Base-by-base conservation (phyloP, 2,113 vertebrate species). In the Notothenia rossii region DNA sequence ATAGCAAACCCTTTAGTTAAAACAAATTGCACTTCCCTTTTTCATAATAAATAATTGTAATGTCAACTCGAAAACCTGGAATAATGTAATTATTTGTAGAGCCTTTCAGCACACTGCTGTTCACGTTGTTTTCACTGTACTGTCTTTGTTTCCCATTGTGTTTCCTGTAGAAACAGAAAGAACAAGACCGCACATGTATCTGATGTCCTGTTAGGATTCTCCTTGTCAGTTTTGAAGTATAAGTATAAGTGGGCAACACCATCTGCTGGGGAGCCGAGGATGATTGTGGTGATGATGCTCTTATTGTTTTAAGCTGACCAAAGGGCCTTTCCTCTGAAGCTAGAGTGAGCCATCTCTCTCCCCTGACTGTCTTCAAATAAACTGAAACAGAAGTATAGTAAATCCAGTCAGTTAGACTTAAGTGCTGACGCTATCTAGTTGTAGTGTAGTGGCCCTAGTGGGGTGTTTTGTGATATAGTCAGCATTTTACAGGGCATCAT, bases 401-500 rank as follows among this genome's bases (percentile, higher is more conserved):
- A 90, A 92, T 89, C 77, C 79, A 82, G 86, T 84, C 87, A 89
- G 79, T 89, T 89, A 83, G 89, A 75, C 84, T 77, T 86, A 87
- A 88, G 86, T 83, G 91, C 86, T 92, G 90, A 90, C 88, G 72
- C 51, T 79, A 86, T 88, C 69, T 86, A 67, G 79, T 78, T 79
- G 77, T 80, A 85, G 86, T 83, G 74, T 77, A 85, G 85, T 79
- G 77, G 85, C 79, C 80, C 72, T 86, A 40, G 73, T 78, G 85
- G 82, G 76, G 51, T 79, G 77, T 77, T 80, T 84, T 90, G 83
- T 85, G 85, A 69, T 84, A 11, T 75, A 82, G 89, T 93, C 92
- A 91, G 90, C 89, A 78, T 83, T 93, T 91, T 90, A 87, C 79
- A 80, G 69, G 82, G 85, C 79, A 77, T 79, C 58, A 72, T 75